Evolutionary conservation across 92 coral and sea anemone species (phyloP).

Genomic region (Epizoanthus ramosus): DNA sequence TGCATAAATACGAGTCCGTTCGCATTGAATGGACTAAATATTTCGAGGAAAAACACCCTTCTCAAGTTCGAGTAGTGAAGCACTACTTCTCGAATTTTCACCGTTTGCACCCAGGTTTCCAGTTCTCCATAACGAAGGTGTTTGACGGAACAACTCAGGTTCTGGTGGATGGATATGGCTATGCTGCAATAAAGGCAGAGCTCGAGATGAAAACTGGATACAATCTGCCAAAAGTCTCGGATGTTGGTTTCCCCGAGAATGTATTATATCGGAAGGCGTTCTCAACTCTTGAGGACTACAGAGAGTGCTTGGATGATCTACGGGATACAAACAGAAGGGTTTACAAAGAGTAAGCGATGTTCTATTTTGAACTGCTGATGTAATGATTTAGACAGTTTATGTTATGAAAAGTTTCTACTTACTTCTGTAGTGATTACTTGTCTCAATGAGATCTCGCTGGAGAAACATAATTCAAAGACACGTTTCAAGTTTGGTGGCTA

Average conservation of each 20-base stretch:
- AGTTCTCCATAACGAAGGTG: slow-evolving; percentile 51
- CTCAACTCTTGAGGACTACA: slow-evolving; percentile 30
- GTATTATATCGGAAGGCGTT: slow-evolving; percentile 7
- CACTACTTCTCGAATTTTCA: slow-evolving; percentile 53
- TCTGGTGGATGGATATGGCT: slow-evolving; percentile 11
- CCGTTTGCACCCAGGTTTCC: slow-evolving; percentile 33
- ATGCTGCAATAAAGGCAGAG: slow-evolving; percentile 52
- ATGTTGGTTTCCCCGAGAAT: neutral
- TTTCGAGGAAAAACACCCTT: slow-evolving; percentile 23
- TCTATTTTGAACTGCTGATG: too few relatives aligned
- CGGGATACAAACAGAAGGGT: slow-evolving; percentile 31
- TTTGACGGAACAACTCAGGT: slow-evolving; percentile 44
- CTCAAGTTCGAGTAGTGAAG: slow-evolving; percentile 3
- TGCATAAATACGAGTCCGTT: slow-evolving; percentile 53
- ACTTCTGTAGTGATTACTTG: too few relatives aligned
- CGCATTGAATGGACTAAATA: slow-evolving; percentile 37
- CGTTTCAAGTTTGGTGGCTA: too few relatives aligned
- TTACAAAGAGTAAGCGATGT: slow-evolving; percentile 30
- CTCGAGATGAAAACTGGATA: slow-evolving; percentile 43
- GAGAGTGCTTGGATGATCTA: neutral
- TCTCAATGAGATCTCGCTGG: too few relatives aligned
- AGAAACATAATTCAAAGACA: too few relatives aligned
- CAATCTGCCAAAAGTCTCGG: slow-evolving; percentile 41
- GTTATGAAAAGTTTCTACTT: too few relatives aligned
- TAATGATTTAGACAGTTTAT: too few relatives aligned